Evolutionary conservation across 2,113 vertebrate species (phyloP).

Genomic region (Anarrhichthys ocellatus): DNA sequence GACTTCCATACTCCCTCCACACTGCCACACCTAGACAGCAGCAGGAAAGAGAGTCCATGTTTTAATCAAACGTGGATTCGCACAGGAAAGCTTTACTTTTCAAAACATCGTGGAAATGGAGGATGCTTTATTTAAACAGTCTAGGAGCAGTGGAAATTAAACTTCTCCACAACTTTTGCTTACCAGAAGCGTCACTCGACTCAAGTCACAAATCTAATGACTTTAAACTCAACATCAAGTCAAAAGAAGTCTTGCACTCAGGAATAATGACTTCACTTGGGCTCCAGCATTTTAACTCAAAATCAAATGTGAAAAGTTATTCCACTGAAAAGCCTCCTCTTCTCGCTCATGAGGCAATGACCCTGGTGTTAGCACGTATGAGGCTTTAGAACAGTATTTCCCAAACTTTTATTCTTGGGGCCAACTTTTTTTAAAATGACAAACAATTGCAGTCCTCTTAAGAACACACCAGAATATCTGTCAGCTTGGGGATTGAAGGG

Average conservation of each 20-base stretch:
- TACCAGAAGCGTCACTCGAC: neutral
- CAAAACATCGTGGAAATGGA: neutral
- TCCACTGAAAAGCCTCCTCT: neutral
- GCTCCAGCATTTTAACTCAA: neutral
- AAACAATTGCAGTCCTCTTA: neutral
- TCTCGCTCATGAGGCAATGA: neutral
- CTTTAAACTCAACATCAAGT: neutral
- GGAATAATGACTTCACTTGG: neutral
- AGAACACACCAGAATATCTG: neutral
- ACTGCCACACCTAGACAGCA: slow-evolving; percentile 93
- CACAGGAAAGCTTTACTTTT: neutral
- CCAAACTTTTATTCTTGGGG: neutral
- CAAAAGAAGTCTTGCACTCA: neutral
- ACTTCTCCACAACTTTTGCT: neutral
- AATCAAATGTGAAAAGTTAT: neutral
- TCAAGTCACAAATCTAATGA: neutral
- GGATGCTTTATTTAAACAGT: neutral
- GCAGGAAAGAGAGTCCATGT: slow-evolving; percentile 1
- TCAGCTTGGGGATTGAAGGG: neutral
- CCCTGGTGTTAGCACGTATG: neutral
- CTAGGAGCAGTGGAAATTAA: neutral
- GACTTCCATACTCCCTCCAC: slow-evolving; percentile 98
- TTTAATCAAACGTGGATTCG: neutral
- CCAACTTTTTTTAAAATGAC: neutral
- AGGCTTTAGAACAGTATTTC: neutral